phyloP scores from a whole-genome alignment of 2,888 invertebrate genomes.

The Synanthedon myopaeformis region DNA sequence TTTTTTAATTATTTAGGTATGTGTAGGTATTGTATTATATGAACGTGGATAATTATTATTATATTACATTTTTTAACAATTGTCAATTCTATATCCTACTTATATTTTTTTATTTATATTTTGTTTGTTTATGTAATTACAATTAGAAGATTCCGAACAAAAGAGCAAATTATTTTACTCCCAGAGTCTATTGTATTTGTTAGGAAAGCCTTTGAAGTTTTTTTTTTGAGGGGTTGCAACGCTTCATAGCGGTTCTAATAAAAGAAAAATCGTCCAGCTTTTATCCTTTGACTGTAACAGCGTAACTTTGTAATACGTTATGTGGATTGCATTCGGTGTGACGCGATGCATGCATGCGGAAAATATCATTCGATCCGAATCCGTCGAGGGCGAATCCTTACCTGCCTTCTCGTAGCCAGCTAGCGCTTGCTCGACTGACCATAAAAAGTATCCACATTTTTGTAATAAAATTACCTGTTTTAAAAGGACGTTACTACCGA shows the following conservation, averaged over 20 bases:
- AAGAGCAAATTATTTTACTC: too few relatives aligned
- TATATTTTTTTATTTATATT: too few relatives aligned
- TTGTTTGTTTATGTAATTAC: too few relatives aligned
- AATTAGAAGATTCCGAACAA: too few relatives aligned
- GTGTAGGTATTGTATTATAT: too few relatives aligned
- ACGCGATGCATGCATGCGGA: conserved; percentile 27
- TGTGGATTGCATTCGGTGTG: conserved; percentile 47
- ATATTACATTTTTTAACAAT: too few relatives aligned
- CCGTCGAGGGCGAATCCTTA: conserved; percentile 22
- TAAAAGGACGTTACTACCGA: conserved; percentile 68
- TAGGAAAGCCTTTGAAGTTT: conserved; percentile 28
- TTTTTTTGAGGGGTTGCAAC: conserved; percentile 37
- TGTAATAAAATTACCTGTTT: conserved; percentile 69
- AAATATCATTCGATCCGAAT: conserved; percentile 26
- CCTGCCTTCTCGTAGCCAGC: conserved; percentile 16
- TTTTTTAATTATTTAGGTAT: too few relatives aligned
- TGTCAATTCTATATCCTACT: too few relatives aligned
- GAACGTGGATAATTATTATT: too few relatives aligned
- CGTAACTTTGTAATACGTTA: conserved; percentile 29
- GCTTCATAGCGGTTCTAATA: conserved; percentile 21
- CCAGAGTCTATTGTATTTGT: background rate
- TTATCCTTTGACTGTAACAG: conserved; percentile 41
- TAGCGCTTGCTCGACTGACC: conserved; percentile 47
- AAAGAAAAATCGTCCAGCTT: conserved; percentile 25
- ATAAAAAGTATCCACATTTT: conserved; percentile 61